Conservation (phyloP, 1,140 invertebrate species). For the Anoplolepis gracilipes region DNA sequence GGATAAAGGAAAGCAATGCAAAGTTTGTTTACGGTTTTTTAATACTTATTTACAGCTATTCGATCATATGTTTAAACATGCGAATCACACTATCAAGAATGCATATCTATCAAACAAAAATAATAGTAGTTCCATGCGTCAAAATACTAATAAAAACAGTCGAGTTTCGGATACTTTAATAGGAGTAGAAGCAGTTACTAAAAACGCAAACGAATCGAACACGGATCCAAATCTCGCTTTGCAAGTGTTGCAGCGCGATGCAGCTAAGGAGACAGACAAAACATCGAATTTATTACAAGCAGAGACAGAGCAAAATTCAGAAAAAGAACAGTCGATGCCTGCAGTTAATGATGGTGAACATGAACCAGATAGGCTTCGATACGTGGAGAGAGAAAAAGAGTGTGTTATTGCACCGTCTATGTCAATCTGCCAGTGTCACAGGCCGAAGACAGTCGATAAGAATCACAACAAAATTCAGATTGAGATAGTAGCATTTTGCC, state of each 20-base stretch:
- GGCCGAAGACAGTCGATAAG: slow-evolving; percentile 15
- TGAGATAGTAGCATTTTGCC: slow-evolving; percentile 80
- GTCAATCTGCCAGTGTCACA: slow-evolving; percentile 80
- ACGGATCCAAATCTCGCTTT: not conserved
- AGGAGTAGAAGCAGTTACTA: not conserved
- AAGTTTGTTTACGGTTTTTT: not conserved
- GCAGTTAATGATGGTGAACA: not conserved
- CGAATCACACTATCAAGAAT: not conserved
- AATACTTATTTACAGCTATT: not conserved
- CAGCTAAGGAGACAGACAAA: not conserved
- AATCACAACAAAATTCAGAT: slow-evolving; percentile 72
- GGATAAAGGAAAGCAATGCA: not conserved
- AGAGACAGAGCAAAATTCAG: not conserved
- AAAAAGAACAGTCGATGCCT: not conserved
- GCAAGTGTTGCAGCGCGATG: not conserved
- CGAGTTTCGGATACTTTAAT: not conserved
- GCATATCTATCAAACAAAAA: not conserved
- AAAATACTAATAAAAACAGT: not conserved
- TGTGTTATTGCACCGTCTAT: not conserved
- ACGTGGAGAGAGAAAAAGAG: not conserved
- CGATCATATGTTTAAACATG: not conserved
- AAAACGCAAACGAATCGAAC: not conserved
- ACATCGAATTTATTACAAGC: slow-evolving; percentile 55
- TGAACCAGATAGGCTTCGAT: no score
- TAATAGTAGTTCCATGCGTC: not conserved